Base-by-base conservation (phyloP, 2,113 vertebrate genomes). In the Podarcis cretensis region DNA sequence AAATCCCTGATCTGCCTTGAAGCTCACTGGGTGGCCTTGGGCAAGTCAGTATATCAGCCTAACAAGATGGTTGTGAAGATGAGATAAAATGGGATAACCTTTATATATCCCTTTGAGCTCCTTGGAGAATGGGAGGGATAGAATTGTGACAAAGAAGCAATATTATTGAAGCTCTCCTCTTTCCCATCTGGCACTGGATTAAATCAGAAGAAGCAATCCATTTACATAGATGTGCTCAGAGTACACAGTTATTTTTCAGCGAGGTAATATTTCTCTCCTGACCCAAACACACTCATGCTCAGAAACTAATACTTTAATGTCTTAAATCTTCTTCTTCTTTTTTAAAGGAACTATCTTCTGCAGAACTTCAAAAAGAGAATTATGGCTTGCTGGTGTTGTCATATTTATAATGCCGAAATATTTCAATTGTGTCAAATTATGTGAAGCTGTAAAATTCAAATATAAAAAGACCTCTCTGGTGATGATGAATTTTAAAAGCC, bases 221-320 rank as follows among this genome's bases (percentile, higher is more conserved):
- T 87, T 74, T 81, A 59, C 54, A 73, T 81, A 74, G 32, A 81
- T 8, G 32, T 87, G 27, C 78, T 81, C 48, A 81, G 68, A 63
- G 81, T 81, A 25, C 48, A 71, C 48, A 87, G 71, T 87, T 81
- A 30, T 87, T 81, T 81, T 74, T 65, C n/a, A 81, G 48, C 5
- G 66, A 63, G 68, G 75, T 23, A 86, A 69, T 48, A 48, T 57
- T 79, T 79, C n/a, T 79, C 32, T 80, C 76, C 76, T 80, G 48
- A 74, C 37, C 43, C 27, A 74, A 43, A 88, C 30, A 63, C 35
- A n/a, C 27, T 43, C 35, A 82, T 12, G 69, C 69, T 25, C 82
- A 75, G 23, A 65, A 88, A 88, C 27, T 35, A 74, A 65, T 82
- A 81, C 14, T 81, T 63, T 25, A 43, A 13, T 12, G 4, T 14